Conservation (phyloP, 1,140 invertebrate genomes). For the Globodera ellingtonae region DNA sequence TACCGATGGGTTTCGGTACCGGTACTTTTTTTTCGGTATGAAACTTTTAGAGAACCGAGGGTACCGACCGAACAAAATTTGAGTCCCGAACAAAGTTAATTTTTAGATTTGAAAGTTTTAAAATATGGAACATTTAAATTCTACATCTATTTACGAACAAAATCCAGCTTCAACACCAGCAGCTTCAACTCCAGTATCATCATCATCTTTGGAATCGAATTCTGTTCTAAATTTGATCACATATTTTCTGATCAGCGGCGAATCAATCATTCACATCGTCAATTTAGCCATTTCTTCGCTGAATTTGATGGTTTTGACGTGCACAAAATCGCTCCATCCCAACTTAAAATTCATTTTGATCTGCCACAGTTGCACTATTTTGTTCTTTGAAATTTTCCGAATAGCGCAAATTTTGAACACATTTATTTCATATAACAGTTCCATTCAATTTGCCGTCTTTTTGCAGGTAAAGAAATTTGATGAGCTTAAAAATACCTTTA, state of each 20-base stretch:
- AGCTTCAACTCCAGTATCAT: no score
- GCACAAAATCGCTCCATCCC: background rate
- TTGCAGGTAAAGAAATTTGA: background rate
- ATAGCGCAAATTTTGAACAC: background rate
- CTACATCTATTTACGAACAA: no score
- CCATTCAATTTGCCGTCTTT: background rate
- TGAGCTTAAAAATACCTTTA: background rate
- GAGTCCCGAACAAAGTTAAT: no score
- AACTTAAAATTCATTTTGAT: constrained; percentile 15
- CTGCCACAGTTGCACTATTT: background rate
- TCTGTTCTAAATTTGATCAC: background rate
- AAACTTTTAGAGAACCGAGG: no score
- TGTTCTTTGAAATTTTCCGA: constrained; percentile 1
- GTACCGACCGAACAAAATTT: no score
- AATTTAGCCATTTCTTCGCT: background rate
- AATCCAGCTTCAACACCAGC: no score
- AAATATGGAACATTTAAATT: no score
- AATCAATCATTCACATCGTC: background rate
- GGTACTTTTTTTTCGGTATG: no score
- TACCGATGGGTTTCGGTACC: no score
- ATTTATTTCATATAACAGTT: background rate
- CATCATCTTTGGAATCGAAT: no score
- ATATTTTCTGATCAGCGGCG: background rate
- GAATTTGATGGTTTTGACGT: background rate
- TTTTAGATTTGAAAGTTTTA: no score